Percentiles rank a stretch among this genome's conserved stretches.
Conservation (phyloP, 2,113 vertebrate genomes). For the Elgaria multicarinata region DNA sequence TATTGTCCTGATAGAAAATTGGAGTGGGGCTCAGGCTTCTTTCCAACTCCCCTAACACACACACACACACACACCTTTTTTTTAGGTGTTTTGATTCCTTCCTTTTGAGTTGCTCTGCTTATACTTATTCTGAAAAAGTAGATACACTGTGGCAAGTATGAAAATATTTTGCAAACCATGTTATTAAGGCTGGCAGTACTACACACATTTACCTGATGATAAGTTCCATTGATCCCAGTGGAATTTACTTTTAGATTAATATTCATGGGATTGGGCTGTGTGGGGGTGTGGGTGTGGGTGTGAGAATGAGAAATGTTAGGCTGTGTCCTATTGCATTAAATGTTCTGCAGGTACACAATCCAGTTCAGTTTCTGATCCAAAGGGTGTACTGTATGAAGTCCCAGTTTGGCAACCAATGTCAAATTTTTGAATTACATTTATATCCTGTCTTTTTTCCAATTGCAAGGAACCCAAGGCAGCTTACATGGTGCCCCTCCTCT, state of each 20-base stretch:
- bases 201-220: neutral
- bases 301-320: neutral
- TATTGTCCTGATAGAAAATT: neutral
- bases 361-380: neutral
- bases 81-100: neutral
- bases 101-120: neutral
- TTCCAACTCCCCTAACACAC: neutral
- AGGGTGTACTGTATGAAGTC: neutral
- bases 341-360: neutral
- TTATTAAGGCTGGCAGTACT: neutral
- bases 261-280: neutral
- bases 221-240: neutral
- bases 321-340: neutral
- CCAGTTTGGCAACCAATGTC: neutral
- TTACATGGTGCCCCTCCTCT: no score
- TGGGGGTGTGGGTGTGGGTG: neutral
- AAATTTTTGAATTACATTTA: no score
- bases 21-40: neutral
- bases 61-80: accelerated
- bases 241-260: neutral
- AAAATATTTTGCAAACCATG: neutral
- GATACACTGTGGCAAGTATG: neutral
- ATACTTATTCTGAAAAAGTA: neutral
- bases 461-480: no score
- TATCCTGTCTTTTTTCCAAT: no score